Base-by-base conservation (phyloP, 2,888 invertebrate genomes). In the Drosophila glabriapex region DNA sequence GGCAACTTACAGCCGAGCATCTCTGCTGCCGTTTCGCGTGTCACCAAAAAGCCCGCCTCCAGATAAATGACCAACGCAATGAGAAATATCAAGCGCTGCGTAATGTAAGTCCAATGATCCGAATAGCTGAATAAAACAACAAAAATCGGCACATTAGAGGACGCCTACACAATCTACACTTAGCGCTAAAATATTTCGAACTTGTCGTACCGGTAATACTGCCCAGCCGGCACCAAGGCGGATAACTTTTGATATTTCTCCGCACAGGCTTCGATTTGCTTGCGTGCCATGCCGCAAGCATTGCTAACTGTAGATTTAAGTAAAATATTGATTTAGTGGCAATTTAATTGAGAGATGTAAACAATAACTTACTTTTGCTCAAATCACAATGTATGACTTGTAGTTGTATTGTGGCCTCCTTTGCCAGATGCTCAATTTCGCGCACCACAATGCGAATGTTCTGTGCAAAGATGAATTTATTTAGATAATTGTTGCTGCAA, bases 51-150 rank as follows among this genome's bases (percentile, higher is more conserved):
- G 1, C 97, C 97, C 22, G 95, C 95, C 94, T 97, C 97, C 77
- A 98, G 94, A 94, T 97, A 98, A 59, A 97, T 94, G 12, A 97
- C 95, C 65, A 98, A 94, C 0, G 97, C 95, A 55, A 96, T 95
- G 19, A 97, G 94, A 92, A 96, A 98, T 68, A 97, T 96, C 80
- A 97, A 94, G 54, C 97, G 94, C 91, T 98, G 98, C 0, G 96
- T 97, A 73, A 96, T 96, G 91, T 95, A 96, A 46, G 96, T 95
- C 98, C 98, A 98, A 88, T 97, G 97, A 87, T 98, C 98, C 80
- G 97, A 96, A 91, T 96, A 98, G 83, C 95, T 95, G 82, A 3
- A 63, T 43, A 12, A 33, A 33, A 43, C 3, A 71, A n/a, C 10
- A 55, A 41, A 63, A 71, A 68, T n/a, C 43, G 14, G 12, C 41